Percentiles rank a stretch among this genome's conserved stretches.
Evolutionary conservation across 2,113 vertebrate genomes (phyloP).

Genomic region (Apeltes quadracus): DNA sequence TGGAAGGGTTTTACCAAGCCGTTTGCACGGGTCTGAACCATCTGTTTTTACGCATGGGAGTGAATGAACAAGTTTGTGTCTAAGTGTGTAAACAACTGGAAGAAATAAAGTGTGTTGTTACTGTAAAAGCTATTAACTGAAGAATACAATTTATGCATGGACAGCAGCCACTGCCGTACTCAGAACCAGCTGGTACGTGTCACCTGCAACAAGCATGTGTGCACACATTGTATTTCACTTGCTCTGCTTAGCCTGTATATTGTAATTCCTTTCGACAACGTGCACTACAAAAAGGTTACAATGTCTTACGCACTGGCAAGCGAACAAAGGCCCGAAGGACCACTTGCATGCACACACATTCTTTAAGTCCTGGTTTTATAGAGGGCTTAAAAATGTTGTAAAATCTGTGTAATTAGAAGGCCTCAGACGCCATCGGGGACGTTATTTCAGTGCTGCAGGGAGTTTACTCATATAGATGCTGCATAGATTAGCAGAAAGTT

Average conservation of each 20-base stretch:
- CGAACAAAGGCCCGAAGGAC: slow-evolving; percentile 37
- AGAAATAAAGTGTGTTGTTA: slow-evolving; percentile 9
- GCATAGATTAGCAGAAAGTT: slow-evolving; percentile 43
- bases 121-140: slow-evolving; percentile 21
- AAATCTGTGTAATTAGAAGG: slow-evolving; percentile 10
- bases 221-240: slow-evolving; percentile 14
- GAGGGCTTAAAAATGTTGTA: slow-evolving; percentile 8
- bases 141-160: slow-evolving; percentile 22
- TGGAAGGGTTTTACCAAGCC: slow-evolving; percentile 17
- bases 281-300: slow-evolving; percentile 12
- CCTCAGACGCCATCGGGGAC: slow-evolving; percentile 10
- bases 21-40: slow-evolving; percentile 10
- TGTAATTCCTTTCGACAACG: slow-evolving; percentile 32
- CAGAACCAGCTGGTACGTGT: slow-evolving; percentile 27
- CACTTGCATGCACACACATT: slow-evolving; percentile 1
- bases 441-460: slow-evolving; percentile 14
- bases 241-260: slow-evolving; percentile 22
- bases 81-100: neutral
- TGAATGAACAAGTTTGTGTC: slow-evolving; percentile 6
- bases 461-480: slow-evolving; percentile 37
- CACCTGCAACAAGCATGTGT: slow-evolving; percentile 9
- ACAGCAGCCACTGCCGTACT: slow-evolving; percentile 29
- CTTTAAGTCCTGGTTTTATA: slow-evolving; percentile 14
- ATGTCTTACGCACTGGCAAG: slow-evolving; percentile 27
- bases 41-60: slow-evolving; percentile 28